Evolutionary conservation across 1,140 invertebrate genomes (phyloP), one percentile per base, ranked within the genome.

Genomic region (Acyrthosiphon pisum): DNA sequence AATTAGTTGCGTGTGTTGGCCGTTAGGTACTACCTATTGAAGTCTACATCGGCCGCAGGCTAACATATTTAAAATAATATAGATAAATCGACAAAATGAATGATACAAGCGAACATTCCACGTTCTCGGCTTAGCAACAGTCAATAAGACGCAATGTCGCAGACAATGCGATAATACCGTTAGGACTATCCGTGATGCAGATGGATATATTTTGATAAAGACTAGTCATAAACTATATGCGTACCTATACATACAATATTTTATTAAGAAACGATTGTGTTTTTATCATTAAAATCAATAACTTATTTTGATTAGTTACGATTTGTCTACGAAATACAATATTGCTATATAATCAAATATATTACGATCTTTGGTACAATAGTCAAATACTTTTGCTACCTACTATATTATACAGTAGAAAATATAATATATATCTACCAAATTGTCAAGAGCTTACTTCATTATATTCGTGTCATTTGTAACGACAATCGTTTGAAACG

Each of bases 71-170:
- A 53, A 35, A 53, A 89, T 53, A 53, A 37, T 35, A n/a, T n/a
- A 76, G 60, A n/a, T 76, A 76, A n/a, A 76, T 89, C 48, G 48
- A 53, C 50, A 53, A 89, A 89, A 50, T 14, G 22, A 89, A 89
- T 89, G 46, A 53, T 53, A 89, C 30, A 11, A 53, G 48, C 4
- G 48, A 37, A 89, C 48, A 53, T 53, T 89, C 48, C 87, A 4
- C 48, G 41, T 23, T 9, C n/a, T 22, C 26, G 87, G 87, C 26
- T 88, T 35, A 87, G 84, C 18, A 18, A 53, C 35, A 50, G 20
- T 56, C 88, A 26, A 41, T 41, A 41, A 37, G 14, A n/a, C 60
- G 83, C n/a, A 11, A 48, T n/a, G 20, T 48, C 18, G 87, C 26
- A 26, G 26, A 88, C 30, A 48, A 88, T 48, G 37, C n/a, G 44